These are phyloP conservation scores for Eretmocerus hayati DNA, from an alignment of 2,888 invertebrate species.

Conservation along the genomic window DNA sequence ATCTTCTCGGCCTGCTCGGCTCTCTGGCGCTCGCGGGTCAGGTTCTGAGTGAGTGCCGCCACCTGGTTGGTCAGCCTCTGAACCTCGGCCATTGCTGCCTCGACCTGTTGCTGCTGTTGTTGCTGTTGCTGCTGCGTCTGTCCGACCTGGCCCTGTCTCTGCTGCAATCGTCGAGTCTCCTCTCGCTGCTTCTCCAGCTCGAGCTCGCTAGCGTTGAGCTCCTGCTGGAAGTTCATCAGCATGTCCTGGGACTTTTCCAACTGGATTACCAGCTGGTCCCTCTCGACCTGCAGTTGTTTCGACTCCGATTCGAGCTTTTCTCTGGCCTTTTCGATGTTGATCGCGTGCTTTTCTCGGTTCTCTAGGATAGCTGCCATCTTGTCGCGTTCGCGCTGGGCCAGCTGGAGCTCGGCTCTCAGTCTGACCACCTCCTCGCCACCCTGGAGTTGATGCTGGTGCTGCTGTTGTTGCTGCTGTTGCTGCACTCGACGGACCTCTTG, in stretches of 20 bases:
- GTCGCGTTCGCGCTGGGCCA: constrained; percentile 65
- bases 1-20: constrained; percentile 70
- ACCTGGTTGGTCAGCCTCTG: constrained; percentile 61
- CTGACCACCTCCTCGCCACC: constrained; percentile 67
- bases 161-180: constrained; percentile 66
- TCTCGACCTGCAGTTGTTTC: constrained; percentile 75
- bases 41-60: constrained; percentile 51
- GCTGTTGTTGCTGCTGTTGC: constrained; percentile 55
- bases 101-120: constrained; percentile 53
- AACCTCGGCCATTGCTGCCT: constrained; percentile 55
- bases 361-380: constrained; percentile 72
- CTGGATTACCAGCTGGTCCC: constrained; percentile 82
- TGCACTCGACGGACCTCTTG: constrained; percentile 60
- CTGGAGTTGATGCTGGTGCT: constrained; percentile 59
- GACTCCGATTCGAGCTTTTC: constrained; percentile 78
- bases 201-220: constrained; percentile 74
- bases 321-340: constrained; percentile 78
- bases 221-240: constrained; percentile 88
- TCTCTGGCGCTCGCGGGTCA: constrained; percentile 53
- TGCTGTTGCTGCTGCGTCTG: constrained; percentile 68
- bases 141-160: constrained; percentile 45
- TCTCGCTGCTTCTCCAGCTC: constrained; percentile 75
- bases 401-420: constrained; percentile 66
- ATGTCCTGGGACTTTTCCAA: constrained; percentile 89
- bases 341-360: constrained; percentile 70